Conservation (phyloP, 2,797 vertebrate genomes). For the Champsocephalus gunnari region DNA sequence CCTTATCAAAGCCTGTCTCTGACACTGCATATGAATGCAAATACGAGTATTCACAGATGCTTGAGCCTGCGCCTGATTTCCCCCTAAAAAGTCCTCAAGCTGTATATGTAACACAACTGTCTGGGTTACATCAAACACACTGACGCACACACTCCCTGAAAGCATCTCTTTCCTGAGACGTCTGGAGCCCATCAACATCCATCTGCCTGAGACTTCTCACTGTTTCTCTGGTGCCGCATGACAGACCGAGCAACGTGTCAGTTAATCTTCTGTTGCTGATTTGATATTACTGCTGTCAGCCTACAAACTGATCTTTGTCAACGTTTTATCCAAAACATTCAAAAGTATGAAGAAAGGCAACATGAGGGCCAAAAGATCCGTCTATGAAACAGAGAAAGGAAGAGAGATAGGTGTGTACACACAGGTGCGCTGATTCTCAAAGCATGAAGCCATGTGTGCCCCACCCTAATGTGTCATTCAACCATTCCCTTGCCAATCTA, state of each 20-base stretch:
- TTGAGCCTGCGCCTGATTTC: constrained; percentile 44
- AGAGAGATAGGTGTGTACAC: neutral
- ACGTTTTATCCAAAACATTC: constrained; percentile 32
- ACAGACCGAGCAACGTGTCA: constrained; percentile 44
- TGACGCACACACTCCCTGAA: constrained; percentile 33
- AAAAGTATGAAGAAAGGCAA: constrained; percentile 26
- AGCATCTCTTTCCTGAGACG: constrained; percentile 55
- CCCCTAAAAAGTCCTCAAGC: constrained; percentile 33
- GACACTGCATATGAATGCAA: constrained; percentile 49
- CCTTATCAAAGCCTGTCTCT: constrained; percentile 48
- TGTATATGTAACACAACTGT: constrained; percentile 50
- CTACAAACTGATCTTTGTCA: constrained; percentile 47
- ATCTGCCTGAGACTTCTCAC: constrained; percentile 54
- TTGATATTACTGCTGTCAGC: constrained; percentile 62
- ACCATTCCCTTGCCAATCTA: constrained; percentile 1
- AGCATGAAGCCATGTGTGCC: constrained; percentile 2
- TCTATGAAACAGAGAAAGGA: constrained; percentile 1
- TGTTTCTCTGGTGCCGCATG: constrained; percentile 30
- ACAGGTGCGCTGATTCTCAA: constrained; percentile 7
- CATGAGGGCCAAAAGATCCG: constrained; percentile 27
- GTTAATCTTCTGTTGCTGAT: constrained; percentile 51
- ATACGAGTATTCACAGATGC: constrained; percentile 34
- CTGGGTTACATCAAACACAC: constrained; percentile 67
- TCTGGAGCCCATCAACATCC: constrained; percentile 65
- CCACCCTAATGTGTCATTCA: constrained; percentile 3